Percentiles rank a stretch among this genome's conserved stretches.
phyloP scores from a whole-genome alignment of 2,113 vertebrate species.

The Leiothrix lutea region DNA sequence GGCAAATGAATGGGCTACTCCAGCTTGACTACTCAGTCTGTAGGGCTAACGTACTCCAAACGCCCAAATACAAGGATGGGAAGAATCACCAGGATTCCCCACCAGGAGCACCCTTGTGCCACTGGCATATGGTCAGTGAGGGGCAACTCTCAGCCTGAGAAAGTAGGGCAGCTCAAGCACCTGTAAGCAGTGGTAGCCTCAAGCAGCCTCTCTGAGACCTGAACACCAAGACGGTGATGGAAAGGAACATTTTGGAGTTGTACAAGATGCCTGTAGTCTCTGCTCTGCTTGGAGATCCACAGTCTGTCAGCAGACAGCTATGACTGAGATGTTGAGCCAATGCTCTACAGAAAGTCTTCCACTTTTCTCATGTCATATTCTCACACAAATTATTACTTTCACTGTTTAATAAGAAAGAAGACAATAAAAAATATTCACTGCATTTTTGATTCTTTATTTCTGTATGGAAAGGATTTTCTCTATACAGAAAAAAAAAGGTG shows the following conservation, averaged over 20 bases:
- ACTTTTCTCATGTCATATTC: neutral
- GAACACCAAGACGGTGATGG: neutral
- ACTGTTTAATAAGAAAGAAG: neutral
- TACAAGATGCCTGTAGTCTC: neutral
- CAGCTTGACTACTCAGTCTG: neutral
- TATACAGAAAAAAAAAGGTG: neutral
- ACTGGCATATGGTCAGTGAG: fast-evolving
- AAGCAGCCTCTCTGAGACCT: neutral
- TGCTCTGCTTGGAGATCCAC: neutral
- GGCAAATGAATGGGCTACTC: neutral
- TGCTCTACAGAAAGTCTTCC: neutral
- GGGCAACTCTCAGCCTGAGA: neutral
- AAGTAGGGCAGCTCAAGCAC: neutral
- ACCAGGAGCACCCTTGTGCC: neutral
- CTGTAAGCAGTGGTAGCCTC: neutral
- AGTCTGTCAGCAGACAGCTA: neutral
- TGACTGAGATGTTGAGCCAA: neutral
- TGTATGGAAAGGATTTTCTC: neutral
- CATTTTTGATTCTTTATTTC: neutral
- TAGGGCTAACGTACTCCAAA: neutral
- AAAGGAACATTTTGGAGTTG: neutral
- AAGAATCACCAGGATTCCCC: neutral
- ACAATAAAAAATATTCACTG: neutral
- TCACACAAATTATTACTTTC: neutral
- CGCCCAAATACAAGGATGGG: neutral